These are phyloP conservation scores for Pegoplata infirma DNA, from an alignment of 2,888 invertebrate genomes.

Conservation along the genomic window DNA sequence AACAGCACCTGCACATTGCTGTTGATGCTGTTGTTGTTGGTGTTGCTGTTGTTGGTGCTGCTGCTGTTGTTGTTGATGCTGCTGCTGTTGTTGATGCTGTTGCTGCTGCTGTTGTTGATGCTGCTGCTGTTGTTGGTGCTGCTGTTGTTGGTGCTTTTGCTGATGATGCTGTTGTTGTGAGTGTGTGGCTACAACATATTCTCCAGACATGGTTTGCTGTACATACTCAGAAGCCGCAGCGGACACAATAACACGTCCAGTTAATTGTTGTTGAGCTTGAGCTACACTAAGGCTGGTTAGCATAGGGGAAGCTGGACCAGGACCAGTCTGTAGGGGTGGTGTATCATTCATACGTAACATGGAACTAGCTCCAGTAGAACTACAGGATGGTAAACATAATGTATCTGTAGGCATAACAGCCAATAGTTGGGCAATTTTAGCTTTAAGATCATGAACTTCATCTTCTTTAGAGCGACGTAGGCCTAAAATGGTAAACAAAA, in stretches of 20 bases:
- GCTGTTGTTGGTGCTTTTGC: constrained; percentile 52
- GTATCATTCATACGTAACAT: constrained; percentile 81
- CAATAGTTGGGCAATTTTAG: constrained; percentile 93
- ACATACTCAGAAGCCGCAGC: constrained; percentile 64
- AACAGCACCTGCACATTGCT: constrained; percentile 67
- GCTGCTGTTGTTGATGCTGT: constrained; percentile 64
- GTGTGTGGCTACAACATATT: constrained; percentile 54
- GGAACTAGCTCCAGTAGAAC: constrained; percentile 79
- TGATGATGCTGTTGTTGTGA: constrained; percentile 65
- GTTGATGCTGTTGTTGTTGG: constrained; percentile 66
- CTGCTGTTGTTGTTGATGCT: constrained; percentile 50
- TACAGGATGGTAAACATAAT: constrained; percentile 80
- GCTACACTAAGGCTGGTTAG: constrained; percentile 70
- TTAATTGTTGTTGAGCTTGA: constrained; percentile 66
- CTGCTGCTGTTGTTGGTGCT: constrained; percentile 62
- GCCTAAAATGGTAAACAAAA: no score
- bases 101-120: constrained; percentile 68
- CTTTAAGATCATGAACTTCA: constrained; percentile 93
- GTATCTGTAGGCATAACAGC: constrained; percentile 89
- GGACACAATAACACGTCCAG: constrained; percentile 59
- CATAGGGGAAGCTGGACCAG: constrained; percentile 78
- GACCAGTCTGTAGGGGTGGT: constrained; percentile 73
- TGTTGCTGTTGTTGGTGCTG: constrained; percentile 66
- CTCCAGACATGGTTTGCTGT: constrained; percentile 67
- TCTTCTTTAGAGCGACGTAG: constrained; percentile 90